phyloP scores from a whole-genome alignment of 2,113 vertebrate genomes.

The Tyto alba region DNA sequence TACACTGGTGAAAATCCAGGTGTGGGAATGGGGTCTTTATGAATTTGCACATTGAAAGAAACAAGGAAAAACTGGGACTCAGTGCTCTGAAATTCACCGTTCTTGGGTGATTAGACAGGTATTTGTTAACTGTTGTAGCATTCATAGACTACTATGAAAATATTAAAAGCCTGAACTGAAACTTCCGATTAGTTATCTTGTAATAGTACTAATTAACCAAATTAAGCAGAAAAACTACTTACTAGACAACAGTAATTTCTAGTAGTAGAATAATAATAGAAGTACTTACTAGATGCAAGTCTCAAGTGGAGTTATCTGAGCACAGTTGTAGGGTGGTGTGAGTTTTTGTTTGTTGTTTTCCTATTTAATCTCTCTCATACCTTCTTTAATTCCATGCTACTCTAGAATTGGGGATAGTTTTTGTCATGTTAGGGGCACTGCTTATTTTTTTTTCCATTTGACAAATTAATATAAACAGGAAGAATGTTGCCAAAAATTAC shows the following conservation, averaged over 20 bases:
- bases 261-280: neutral
- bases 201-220: neutral
- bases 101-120: neutral
- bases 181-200: neutral
- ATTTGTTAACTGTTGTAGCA: neutral
- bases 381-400: neutral
- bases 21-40: neutral
- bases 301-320: neutral
- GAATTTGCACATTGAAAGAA: neutral
- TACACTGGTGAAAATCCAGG: neutral
- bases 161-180: neutral
- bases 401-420: neutral
- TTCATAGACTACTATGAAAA: neutral
- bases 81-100: neutral
- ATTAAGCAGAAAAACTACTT: neutral
- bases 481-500: neutral
- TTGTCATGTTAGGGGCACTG: neutral
- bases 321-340: neutral
- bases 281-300: neutral
- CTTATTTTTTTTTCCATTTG: neutral
- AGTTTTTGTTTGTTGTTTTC: neutral
- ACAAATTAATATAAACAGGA: neutral
- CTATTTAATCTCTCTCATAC: neutral
- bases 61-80: neutral
- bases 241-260: neutral